Conservation (phyloP, 2,113 vertebrate genomes). For the Apodemus sylvaticus region DNA sequence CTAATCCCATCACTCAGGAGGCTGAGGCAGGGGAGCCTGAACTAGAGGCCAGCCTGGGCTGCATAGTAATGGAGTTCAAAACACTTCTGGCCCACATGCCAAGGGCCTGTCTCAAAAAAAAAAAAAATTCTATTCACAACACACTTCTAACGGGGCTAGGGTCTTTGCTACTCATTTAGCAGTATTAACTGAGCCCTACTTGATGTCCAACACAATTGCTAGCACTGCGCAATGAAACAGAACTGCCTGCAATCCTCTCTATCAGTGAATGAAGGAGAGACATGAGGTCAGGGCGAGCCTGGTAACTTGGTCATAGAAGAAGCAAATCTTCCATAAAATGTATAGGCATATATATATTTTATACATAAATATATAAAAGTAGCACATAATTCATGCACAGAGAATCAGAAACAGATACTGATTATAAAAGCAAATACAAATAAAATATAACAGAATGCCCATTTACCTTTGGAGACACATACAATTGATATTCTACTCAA, state of each 20-base stretch:
- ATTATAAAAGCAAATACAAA: conserved; percentile 28
- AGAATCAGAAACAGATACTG: neutral
- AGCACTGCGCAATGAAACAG: neutral
- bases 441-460: conserved; percentile 29
- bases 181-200: neutral
- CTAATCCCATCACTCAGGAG: neutral
- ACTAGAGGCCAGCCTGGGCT: neutral
- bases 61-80: neutral
- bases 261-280: neutral
- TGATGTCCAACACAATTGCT: neutral
- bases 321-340: neutral
- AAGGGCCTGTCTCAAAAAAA: neutral
- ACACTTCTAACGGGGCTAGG: neutral
- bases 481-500: conserved; percentile 2
- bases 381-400: neutral
- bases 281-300: neutral
- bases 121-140: neutral
- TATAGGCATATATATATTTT: neutral
- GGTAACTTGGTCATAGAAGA: neutral
- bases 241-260: neutral
- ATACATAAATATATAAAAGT: neutral
- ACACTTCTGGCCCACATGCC: too few relatives aligned
- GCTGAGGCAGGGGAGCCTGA: neutral
- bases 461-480: conserved; percentile 26
- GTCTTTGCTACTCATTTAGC: neutral